Evolutionary conservation across 2,113 vertebrate genomes (phyloP).

Genomic region (Hydropotes inermis): DNA sequence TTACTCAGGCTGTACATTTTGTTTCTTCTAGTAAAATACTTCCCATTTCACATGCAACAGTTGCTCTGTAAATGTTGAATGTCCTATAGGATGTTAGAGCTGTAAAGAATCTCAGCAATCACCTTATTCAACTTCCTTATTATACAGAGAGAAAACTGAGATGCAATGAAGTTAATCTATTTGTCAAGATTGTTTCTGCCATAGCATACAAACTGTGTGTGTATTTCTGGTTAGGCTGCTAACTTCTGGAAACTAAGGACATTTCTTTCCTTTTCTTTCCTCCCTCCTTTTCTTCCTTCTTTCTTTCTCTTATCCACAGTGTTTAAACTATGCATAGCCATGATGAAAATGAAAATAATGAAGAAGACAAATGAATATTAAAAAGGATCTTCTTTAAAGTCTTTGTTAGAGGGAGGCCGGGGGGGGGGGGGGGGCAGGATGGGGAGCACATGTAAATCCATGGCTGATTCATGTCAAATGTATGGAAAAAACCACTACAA

Average conservation of each 20-base stretch:
- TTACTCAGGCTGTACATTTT: neutral
- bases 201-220: neutral
- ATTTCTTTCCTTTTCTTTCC: neutral
- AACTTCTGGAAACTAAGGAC: neutral
- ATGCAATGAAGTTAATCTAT: neutral
- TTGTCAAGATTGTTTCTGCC: neutral
- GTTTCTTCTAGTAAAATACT: neutral
- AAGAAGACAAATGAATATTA: constrained; percentile 12
- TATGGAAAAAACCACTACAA: too few species aligned
- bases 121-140: neutral
- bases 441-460: too few species aligned
- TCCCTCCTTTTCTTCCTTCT: neutral
- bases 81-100: neutral
- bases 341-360: neutral
- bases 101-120: neutral
- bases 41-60: neutral
- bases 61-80: neutral
- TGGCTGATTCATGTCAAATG: too few species aligned
- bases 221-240: neutral
- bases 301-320: neutral
- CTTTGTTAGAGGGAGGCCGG: neutral
- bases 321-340: neutral
- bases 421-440: too few species aligned
- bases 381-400: constrained; percentile 7
- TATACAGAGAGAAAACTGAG: neutral